Conservation (phyloP, 2,797 vertebrate genomes). For the Microchirus variegatus region DNA sequence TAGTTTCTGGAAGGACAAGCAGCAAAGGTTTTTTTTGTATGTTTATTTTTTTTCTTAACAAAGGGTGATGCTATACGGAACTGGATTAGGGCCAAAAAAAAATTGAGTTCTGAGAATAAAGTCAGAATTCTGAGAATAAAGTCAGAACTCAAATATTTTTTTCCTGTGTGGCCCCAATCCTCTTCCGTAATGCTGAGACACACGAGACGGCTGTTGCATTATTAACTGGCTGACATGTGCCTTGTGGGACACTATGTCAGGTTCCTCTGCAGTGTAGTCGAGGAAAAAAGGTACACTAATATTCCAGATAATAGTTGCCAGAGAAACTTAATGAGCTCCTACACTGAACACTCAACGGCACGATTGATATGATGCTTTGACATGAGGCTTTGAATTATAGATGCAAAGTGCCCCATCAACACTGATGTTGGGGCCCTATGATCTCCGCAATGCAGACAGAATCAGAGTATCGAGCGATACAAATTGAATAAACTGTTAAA, state of each 20-base stretch:
- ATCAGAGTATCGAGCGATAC: too few relatives aligned
- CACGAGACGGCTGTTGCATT: neutral
- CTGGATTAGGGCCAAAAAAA: too few relatives aligned
- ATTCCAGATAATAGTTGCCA: neutral
- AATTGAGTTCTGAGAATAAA: too few relatives aligned
- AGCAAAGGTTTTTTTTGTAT: neutral
- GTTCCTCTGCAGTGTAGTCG: neutral
- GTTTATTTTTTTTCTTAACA: conserved; percentile 8
- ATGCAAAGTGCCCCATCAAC: conserved; percentile 12
- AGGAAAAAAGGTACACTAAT: neutral
- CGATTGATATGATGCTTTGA: conserved; percentile 16
- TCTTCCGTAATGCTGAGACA: too few relatives aligned
- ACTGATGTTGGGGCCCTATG: too few relatives aligned
- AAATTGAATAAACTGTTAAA: too few relatives aligned
- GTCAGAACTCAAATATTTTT: too few relatives aligned
- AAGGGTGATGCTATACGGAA: too few relatives aligned
- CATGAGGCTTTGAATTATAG: conserved; percentile 23
- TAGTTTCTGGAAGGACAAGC: conserved; percentile 40
- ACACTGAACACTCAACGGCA: conserved; percentile 7
- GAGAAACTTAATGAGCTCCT: conserved; percentile 20
- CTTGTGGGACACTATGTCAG: neutral
- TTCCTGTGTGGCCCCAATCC: too few relatives aligned
- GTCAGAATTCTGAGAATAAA: too few relatives aligned
- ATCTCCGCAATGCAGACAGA: too few relatives aligned
- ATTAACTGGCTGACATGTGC: neutral